Conservation (phyloP, 2,888 invertebrate species). For the Salpingus planirostris region DNA sequence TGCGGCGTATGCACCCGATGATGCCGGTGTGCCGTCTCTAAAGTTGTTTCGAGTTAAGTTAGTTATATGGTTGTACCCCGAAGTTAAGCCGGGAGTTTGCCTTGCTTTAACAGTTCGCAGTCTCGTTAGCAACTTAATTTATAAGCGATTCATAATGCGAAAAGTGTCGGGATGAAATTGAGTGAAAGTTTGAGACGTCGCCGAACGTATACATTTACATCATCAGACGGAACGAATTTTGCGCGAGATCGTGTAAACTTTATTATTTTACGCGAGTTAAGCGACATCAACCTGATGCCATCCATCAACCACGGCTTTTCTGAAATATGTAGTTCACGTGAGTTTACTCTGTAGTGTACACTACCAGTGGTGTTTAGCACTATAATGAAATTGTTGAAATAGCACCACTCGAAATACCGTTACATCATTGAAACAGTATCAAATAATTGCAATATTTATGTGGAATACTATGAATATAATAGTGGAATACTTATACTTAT, state of each 20-base stretch:
- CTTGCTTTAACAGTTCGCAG: slow-evolving; percentile 29
- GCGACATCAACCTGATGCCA: neutral
- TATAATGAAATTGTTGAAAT: too few relatives aligned
- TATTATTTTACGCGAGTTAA: slow-evolving; percentile 7
- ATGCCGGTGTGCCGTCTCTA: slow-evolving; percentile 17
- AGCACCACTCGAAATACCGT: too few relatives aligned
- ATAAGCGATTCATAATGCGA: slow-evolving; percentile 41
- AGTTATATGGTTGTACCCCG: slow-evolving; percentile 26
- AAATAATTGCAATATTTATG: too few relatives aligned
- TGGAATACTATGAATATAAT: too few relatives aligned
- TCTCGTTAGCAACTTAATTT: slow-evolving; percentile 37
- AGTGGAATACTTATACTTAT: too few relatives aligned
- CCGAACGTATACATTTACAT: neutral
- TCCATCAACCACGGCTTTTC: neutral
- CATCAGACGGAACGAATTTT: neutral
- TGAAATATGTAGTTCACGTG: slow-evolving; percentile 4
- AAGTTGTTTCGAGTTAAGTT: slow-evolving; percentile 24
- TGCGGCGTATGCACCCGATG: slow-evolving; percentile 10
- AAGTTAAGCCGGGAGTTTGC: slow-evolving; percentile 24
- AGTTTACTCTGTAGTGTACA: too few relatives aligned
- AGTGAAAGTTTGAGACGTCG: slow-evolving; percentile 32
- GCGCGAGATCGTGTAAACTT: slow-evolving; percentile 7
- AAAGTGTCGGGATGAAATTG: slow-evolving; percentile 38
- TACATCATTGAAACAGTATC: too few relatives aligned
- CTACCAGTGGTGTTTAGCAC: too few relatives aligned